Conservation (phyloP, 2,113 vertebrate genomes). For the Syrmaticus mikado region DNA sequence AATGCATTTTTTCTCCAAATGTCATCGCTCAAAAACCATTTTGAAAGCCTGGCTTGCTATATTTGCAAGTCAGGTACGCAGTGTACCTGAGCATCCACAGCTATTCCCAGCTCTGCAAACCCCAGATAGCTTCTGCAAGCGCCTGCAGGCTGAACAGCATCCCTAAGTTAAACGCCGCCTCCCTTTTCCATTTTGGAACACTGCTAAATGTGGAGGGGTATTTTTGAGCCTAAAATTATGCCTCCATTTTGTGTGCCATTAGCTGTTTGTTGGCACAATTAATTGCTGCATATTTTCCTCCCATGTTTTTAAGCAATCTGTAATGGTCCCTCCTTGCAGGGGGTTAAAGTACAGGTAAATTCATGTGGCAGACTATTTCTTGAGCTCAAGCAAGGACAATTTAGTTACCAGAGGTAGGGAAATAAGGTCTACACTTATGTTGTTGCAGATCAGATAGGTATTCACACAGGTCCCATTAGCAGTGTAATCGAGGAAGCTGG, state of each 20-base stretch:
- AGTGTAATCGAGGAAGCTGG: neutral
- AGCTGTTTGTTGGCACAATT: neutral
- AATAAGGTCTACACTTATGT: neutral
- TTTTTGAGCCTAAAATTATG: neutral
- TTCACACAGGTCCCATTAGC: neutral
- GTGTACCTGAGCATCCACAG: neutral
- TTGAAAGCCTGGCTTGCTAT: neutral
- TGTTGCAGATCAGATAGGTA: neutral
- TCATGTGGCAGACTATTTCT: neutral
- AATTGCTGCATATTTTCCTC: neutral
- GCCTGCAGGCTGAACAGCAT: slow-evolving; percentile 11
- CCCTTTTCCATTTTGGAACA: neutral
- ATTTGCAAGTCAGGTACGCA: neutral
- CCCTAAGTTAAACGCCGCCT: neutral
- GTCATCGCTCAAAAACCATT: neutral
- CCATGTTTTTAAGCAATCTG: neutral
- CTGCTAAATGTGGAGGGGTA: neutral
- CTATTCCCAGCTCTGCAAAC: neutral
- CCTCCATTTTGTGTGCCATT: accelerated
- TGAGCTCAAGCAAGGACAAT: neutral
- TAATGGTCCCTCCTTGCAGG: neutral
- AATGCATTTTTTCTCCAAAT: neutral
- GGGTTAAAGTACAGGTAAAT: neutral
- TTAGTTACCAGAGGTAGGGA: neutral
- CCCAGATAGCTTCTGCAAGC: neutral